Evolutionary conservation across 1,140 invertebrate genomes (phyloP), one percentile per base, ranked within the genome.

Genomic region (Drosophila orosa): DNA sequence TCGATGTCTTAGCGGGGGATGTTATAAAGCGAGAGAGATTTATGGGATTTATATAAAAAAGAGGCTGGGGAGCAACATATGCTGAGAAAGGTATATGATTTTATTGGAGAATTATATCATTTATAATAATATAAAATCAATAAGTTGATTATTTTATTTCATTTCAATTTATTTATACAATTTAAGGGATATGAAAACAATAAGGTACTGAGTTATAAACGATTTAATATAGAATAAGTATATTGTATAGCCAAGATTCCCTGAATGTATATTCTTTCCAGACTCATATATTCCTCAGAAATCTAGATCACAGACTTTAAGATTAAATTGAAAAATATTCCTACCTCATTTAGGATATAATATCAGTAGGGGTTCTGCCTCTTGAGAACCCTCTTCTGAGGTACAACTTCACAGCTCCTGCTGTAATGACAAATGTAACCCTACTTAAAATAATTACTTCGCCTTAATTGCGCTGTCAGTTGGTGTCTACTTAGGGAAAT

Each of bases 401-500:
- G n/a, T 9, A n/a, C 47, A 54, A 25, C 47, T 42, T 69, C 31
- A 37, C 47, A 33, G 54, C 44, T 45, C 25, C 33, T 29, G 52
- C 48, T 67, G 76, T 77, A 80, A 77, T 87, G 83, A 76, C 62
- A 83, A 89, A 87, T 89, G 83, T 89, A 87, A 89, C 83, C 83
- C 83, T 87, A 87, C 83, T 87, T 87, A 87, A 87, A 87, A 87
- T 87, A 87, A 87, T 87, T 87, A 89, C 84, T 87, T 67, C 47
- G 83, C 84, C 83, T 87, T 87, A 89, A 89, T 87, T 87, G 84
- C 83, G 75, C 84, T 83, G 83, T 89, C 83, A 87, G 79, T 87
- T 89, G 84, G 84, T 87, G 79, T 89, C 83, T 87, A 87, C 82
- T 87, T 87, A 87, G 75, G 80, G 78, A 87, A 87, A 89, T 89